Evolutionary conservation across 2,113 vertebrate species (phyloP), one percentile per base, ranked within the genome.

Genomic region (Lophotis ruficrista): DNA sequence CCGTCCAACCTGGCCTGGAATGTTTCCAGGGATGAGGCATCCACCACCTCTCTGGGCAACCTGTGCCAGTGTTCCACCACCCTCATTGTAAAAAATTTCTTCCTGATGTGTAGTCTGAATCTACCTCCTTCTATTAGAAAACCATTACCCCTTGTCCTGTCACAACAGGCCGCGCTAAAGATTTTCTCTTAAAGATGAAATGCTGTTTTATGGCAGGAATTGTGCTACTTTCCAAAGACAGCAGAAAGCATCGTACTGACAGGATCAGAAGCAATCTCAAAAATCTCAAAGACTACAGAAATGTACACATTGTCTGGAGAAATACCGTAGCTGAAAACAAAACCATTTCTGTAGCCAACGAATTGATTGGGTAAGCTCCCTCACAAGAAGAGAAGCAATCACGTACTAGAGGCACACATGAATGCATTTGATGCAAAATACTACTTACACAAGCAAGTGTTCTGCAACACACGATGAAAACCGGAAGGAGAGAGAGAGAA

Each of bases 161-260:
- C 41, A 43, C 41, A 43, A 43, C 41, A 43, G 14, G 41, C 41
- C 41, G 14, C 5, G 14, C 41, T 43, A 43, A 43, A 43, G 41
- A 43, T 14, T 43, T 43, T 43, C 56, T 45, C 30, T 4, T 28
- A 17, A 53, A 30, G 11, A 68, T 0, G 1, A 82, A 85, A 93
- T 0, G 9, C n/a, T n/a, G 14, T 2, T 50, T 65, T 31, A 57
- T 48, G 1, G 6, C 33, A 57, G 14, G 13, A 76, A 37, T 2
- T 9, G 15, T 1, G 5, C 2, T 31, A 23, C 45, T 85, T 71
- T 68, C 20, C 21, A 16, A 30, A 51, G 30, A 8, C 35, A 72
- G 35, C 4, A 2, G 14, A 48, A 69, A 7, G 5, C 58, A 33
- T 0, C 1, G 58, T 6, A 58, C 16, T 21, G 25, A 33, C 48